Conservation (phyloP, 1,140 invertebrate genomes). For the Drosophila kohkoa region DNA sequence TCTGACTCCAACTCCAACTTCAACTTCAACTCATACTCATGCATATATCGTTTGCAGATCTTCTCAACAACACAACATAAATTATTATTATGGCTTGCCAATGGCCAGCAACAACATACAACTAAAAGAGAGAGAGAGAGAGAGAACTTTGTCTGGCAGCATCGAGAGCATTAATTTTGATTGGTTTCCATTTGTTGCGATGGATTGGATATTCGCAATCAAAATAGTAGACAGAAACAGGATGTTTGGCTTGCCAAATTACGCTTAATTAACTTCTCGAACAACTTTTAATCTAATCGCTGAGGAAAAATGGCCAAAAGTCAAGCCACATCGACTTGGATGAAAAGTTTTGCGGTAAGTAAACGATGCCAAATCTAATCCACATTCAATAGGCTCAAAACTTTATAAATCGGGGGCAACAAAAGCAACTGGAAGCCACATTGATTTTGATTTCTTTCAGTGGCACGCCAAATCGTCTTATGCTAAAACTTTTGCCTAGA, state of each 20-base stretch:
- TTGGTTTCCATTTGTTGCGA: constrained; percentile 61
- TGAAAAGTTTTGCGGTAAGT: constrained; percentile 49
- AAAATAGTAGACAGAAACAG: constrained; percentile 17
- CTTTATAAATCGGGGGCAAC: constrained; percentile 39
- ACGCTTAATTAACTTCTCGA: constrained; percentile 4
- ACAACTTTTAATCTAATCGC: constrained; percentile 9
- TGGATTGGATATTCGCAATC: constrained; percentile 8
- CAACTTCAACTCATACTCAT: not conserved
- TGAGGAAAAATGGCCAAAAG: constrained; percentile 19
- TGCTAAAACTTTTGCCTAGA: constrained; percentile 52
- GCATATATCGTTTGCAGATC: constrained; percentile 75
- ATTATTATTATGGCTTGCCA: constrained; percentile 73
- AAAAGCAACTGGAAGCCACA: constrained; percentile 59
- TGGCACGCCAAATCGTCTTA: constrained; percentile 68
- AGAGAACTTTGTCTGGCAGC: constrained; percentile 8
- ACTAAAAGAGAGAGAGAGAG: not conserved
- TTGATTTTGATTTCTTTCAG: constrained; percentile 77
- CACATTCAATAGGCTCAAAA: constrained; percentile 42
- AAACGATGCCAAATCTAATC: constrained; percentile 49
- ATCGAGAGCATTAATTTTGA: constrained; percentile 58
- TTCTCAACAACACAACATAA: constrained; percentile 70
- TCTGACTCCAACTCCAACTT: not conserved
- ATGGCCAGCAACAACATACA: constrained; percentile 36
- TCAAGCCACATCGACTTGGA: constrained; percentile 43
- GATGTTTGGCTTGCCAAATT: constrained; percentile 9